Conservation (phyloP, 2,797 vertebrate species). For the Enteromius radiatus region DNA sequence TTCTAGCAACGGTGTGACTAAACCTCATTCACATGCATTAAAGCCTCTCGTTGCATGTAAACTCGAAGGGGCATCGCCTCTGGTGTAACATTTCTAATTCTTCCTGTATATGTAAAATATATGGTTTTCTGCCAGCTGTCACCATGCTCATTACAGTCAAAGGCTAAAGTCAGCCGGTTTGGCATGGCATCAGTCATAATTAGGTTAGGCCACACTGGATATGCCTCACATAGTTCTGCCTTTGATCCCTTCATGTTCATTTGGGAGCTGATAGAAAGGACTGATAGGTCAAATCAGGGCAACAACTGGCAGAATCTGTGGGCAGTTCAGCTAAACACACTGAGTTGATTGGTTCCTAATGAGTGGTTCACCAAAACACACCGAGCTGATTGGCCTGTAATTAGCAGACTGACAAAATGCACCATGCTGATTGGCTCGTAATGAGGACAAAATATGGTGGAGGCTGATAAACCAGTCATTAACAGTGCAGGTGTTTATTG, state of each 20-base stretch:
- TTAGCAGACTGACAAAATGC: conserved; percentile 44
- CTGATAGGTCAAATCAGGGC: conserved; percentile 42
- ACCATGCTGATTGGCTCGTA: conserved; percentile 38
- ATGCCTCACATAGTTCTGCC: conserved; percentile 14
- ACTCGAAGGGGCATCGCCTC: not conserved
- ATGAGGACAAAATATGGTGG: conserved; percentile 37
- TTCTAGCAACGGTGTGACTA: not conserved
- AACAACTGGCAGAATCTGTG: conserved; percentile 38
- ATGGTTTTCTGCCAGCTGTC: conserved; percentile 13
- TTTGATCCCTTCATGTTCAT: conserved; percentile 43
- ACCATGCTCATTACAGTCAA: conserved; percentile 28
- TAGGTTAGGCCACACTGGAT: conserved; percentile 16
- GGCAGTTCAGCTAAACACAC: conserved; percentile 45
- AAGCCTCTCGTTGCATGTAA: not conserved
- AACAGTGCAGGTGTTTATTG: conserved; percentile 44
- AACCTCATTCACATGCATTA: conserved; percentile 11
- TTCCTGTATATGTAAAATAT: conserved; percentile 3
- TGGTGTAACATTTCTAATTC: not conserved
- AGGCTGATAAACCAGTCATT: conserved; percentile 37
- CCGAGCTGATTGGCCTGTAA: conserved; percentile 50
- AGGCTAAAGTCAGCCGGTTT: conserved; percentile 7
- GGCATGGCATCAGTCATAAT: conserved; percentile 29
- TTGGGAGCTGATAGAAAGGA: conserved; percentile 29
- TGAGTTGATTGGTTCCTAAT: conserved; percentile 59
- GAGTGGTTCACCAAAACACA: conserved; percentile 47